Evolutionary conservation across 2,888 invertebrate genomes (phyloP).

Genomic region (Peribatodes rhomboidaria): DNA sequence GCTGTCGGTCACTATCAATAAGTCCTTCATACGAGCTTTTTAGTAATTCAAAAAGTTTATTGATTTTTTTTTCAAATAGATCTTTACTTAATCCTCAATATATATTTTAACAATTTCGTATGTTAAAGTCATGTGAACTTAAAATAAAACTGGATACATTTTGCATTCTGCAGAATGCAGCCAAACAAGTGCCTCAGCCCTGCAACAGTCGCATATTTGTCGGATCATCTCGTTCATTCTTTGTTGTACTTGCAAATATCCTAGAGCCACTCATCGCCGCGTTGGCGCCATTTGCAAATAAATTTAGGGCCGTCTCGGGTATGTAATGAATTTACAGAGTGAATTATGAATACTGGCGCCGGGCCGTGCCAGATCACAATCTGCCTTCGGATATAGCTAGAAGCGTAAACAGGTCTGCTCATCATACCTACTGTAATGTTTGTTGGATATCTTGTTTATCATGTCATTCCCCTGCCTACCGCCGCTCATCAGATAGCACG

Average conservation of each 20-base stretch:
- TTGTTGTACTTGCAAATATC: constrained; percentile 75
- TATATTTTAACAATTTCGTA: background rate
- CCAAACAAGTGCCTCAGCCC: constrained; percentile 31
- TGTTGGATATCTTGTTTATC: constrained; percentile 60
- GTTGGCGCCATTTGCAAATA: constrained; percentile 83
- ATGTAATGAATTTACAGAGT: constrained; percentile 81
- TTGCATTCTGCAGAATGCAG: constrained; percentile 18
- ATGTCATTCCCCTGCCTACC: constrained; percentile 58
- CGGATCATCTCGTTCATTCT: constrained; percentile 53
- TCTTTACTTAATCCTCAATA: too few species aligned
- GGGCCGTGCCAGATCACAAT: constrained; percentile 76
- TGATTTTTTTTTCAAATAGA: too few species aligned
- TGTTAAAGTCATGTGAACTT: background rate
- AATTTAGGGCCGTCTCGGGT: constrained; percentile 82
- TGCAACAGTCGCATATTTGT: constrained; percentile 39
- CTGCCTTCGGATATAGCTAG: constrained; percentile 66
- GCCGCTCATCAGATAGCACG: constrained; percentile 59
- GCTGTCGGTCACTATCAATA: constrained; percentile 43
- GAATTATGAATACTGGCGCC: constrained; percentile 79
- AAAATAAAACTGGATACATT: background rate
- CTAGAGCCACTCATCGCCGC: constrained; percentile 75
- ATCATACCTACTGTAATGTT: constrained; percentile 64
- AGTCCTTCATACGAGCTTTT: background rate
- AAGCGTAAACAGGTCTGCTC: constrained; percentile 73
- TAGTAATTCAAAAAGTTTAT: too few species aligned